Evolutionary conservation across 2,113 vertebrate genomes (phyloP), one percentile per base, ranked within the genome.

Genomic region (Cercocebus atys): DNA sequence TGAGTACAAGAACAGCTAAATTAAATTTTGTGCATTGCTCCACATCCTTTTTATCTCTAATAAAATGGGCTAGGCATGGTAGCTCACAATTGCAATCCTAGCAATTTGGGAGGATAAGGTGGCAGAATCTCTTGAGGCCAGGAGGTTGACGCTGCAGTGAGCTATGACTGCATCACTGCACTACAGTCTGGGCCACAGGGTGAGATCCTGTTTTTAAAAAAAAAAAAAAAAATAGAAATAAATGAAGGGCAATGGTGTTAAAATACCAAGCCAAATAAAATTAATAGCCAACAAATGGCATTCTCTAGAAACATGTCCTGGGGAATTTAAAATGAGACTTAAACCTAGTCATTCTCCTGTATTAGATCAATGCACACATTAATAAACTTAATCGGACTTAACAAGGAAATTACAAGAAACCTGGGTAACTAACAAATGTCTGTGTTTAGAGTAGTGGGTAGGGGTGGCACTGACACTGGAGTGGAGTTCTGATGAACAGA

Each of bases 351-450:
- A 40, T 61, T 79, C 64, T 92, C 50, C 40, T 89, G n/a, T 57
- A 68, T 1, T 68, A 43, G n/a, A 75, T 84, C 38, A 38, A 25
- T 64, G 22, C 6, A 35, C 45, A 32, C 12, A n/a, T 70, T 52
- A 98, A 76, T 95, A 97, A 98, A 97, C 95, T 94, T 94, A 35
- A 73, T 78, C 92, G 81, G 82, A 96, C 66, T 88, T 96, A 97
- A 84, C 40, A 87, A 86, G 88, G 83, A 98, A 97, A 98, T 93
- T 81, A 97, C 57, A 98, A 95, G 76, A 95, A 85, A 35, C 14
- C 35, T 55, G 12, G 50, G 18, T 52, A 88, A 83, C 73, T 47
- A 87, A 66, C n/a, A 97, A 94, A 11, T 64, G 38, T 23, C 18
- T 88, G 23, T 88, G 32, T 81, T 38, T 78, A 14, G 82, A 86